Evolutionary conservation across 2,113 vertebrate species (phyloP), one percentile per base, ranked within the genome.

Genomic region (human (Homo sapiens)): DNA sequence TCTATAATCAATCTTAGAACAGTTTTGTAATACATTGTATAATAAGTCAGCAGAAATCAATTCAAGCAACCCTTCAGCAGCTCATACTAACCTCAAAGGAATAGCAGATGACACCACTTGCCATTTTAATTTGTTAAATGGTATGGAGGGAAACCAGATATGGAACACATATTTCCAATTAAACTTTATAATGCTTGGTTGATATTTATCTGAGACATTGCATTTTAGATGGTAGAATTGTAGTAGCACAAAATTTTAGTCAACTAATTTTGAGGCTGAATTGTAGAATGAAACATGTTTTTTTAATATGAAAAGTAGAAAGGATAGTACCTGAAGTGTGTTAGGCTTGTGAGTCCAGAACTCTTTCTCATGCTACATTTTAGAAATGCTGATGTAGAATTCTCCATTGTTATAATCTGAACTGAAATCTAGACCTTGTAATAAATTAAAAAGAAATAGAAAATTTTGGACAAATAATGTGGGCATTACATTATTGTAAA

Each of bases 41-140:
- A 57, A 45, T 84, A 68, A 48, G 40, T 87, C 85, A 87, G 92
- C 64, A 87, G 75, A 94, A 90, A 89, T 84, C 89, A 96, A 90
- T 83, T 75, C 14, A 32, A 93, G n/a, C 48, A 57, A 78, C 38
- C 84, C 70, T 83, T 93, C 8, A 72, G 43, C 43, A 70, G 92
- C n/a, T 83, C 70, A 38, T 91, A 27, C 81, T 95, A 81, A 79
- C 70, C 72, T 84, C 48, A 88, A 8, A 95, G 35, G 35, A 66
- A 38, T 64, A 73, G 80, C 84, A 88, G 50, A 90, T 81, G 81
- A 91, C 78, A 38, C 55, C 59, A 75, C 50, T 90, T 95, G 76
- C 35, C 55, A 88, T 92, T 94, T 92, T 93, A 95, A 97, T 96
- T 91, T 96, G 81, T 80, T 81, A 86, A 32, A 78, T 35, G 14